A percentile compares a stretch with the other conserved stretches of the same genome.
phyloP scores from a whole-genome alignment of 2,888 invertebrate species.

The Scaptomyza polygonia region DNA sequence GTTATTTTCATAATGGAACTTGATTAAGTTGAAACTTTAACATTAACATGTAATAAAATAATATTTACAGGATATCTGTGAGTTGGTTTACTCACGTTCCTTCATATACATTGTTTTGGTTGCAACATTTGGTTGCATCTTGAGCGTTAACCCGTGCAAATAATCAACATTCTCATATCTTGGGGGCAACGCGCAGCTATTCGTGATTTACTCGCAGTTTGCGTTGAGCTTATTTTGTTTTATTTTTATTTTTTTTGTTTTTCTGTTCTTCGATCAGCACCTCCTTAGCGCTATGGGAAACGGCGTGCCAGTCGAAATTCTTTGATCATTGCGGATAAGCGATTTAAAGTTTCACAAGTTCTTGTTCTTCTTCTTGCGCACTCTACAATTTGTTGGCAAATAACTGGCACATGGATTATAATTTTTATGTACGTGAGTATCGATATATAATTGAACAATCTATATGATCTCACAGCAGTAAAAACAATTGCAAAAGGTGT shows the following conservation, averaged over 20 bases:
- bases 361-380: not conserved
- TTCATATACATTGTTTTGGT: not conserved
- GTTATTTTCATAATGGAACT: not conserved
- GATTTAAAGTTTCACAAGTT: conserved; percentile 49
- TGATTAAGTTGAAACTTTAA: too few species aligned
- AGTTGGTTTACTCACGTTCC: not conserved
- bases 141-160: conserved; percentile 65
- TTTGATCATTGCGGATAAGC: conserved; percentile 68
- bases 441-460: conserved; percentile 1
- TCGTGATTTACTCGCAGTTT: conserved; percentile 75
- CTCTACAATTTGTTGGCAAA: conserved; percentile 5
- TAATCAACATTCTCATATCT: conserved; percentile 79
- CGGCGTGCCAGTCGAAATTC: conserved; percentile 55
- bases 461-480: not conserved
- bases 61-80: conserved; percentile 7
- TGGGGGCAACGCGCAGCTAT: conserved; percentile 58
- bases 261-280: too few species aligned
- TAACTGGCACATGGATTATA: not conserved
- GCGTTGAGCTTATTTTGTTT: conserved; percentile 24
- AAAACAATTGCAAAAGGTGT: not conserved
- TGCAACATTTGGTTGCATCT: conserved; percentile 27
- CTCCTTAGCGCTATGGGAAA: conserved; percentile 71
- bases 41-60: too few species aligned
- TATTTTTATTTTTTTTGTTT: conserved; percentile 13
- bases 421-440: not conserved